phyloP scores from a whole-genome alignment of 2,888 invertebrate species.

The Furcula furcula region DNA sequence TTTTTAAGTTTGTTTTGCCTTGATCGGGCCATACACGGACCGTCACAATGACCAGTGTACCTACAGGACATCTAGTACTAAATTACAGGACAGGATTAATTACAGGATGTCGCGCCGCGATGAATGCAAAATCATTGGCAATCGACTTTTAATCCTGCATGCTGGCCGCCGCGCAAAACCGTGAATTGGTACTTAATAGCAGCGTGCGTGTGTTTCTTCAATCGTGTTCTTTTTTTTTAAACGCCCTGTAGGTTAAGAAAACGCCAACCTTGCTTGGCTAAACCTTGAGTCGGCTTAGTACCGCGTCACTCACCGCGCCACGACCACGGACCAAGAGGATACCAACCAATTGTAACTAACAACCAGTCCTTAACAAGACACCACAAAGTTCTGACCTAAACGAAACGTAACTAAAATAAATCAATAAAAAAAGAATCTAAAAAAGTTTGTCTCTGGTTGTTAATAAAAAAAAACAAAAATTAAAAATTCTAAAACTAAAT shows the following conservation, averaged over 20 bases:
- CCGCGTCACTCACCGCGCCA: slow-evolving; percentile 42
- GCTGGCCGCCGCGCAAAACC: too few species aligned
- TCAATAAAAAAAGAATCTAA: slow-evolving; percentile 22
- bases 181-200: too few species aligned
- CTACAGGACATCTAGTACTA: too few species aligned
- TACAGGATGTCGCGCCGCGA: too few species aligned
- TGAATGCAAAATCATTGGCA: too few species aligned
- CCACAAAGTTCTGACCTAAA: slow-evolving; percentile 38
- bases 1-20: too few species aligned
- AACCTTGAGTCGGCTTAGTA: slow-evolving; percentile 38
- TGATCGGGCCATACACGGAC: too few species aligned
- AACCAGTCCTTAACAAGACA: slow-evolving; percentile 32
- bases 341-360: slow-evolving; percentile 38
- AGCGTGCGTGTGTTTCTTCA: too few species aligned
- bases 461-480: not conserved
- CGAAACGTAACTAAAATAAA: slow-evolving; percentile 24
- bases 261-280: slow-evolving; percentile 33
- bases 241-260: slow-evolving; percentile 41
- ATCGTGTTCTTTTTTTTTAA: slow-evolving; percentile 8
- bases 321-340: slow-evolving; percentile 28
- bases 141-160: too few species aligned
- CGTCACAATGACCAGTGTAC: too few species aligned
- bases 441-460: slow-evolving; percentile 29
- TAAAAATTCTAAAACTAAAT: not conserved
- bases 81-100: too few species aligned